A percentile compares a stretch with the other conserved stretches of the same genome.
These are phyloP conservation scores for Drosophila neoperkinsi DNA, from an alignment of 2,888 invertebrate species.

Conservation along the genomic window DNA sequence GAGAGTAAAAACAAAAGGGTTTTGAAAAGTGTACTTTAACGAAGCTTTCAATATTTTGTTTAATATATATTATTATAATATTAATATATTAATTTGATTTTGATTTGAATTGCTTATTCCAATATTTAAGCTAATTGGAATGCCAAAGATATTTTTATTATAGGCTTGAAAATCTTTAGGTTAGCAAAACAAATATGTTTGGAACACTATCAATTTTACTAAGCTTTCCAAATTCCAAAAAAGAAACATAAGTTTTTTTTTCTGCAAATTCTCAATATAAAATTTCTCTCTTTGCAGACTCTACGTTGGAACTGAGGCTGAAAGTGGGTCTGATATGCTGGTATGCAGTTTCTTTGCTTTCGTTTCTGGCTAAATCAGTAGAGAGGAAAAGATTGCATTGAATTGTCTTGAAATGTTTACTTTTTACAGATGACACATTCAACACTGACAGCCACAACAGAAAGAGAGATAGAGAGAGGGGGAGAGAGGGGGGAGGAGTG, in stretches of 20 bases:
- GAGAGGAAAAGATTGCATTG: slow-evolving; percentile 11
- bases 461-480: background rate
- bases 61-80: no score
- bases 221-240: no score
- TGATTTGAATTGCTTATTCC: no score
- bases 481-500: background rate
- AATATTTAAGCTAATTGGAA: background rate
- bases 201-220: background rate
- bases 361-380: slow-evolving; percentile 43
- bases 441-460: slow-evolving; percentile 38
- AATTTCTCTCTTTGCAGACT: rapidly evolving
- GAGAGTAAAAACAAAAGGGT: background rate
- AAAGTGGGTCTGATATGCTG: background rate
- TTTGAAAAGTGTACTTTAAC: background rate
- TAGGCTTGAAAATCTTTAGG: background rate
- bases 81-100: no score
- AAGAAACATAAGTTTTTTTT: rapidly evolving
- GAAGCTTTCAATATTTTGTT: background rate
- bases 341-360: slow-evolving; percentile 17
- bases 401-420: slow-evolving; percentile 37
- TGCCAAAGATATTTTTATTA: background rate
- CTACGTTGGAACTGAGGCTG: background rate
- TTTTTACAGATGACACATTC: slow-evolving; percentile 47
- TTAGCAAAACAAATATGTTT: no score
- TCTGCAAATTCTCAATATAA: background rate